Evolutionary conservation across 1,140 invertebrate genomes (phyloP), one percentile per base, ranked within the genome.

Genomic region (Popillia japonica): DNA sequence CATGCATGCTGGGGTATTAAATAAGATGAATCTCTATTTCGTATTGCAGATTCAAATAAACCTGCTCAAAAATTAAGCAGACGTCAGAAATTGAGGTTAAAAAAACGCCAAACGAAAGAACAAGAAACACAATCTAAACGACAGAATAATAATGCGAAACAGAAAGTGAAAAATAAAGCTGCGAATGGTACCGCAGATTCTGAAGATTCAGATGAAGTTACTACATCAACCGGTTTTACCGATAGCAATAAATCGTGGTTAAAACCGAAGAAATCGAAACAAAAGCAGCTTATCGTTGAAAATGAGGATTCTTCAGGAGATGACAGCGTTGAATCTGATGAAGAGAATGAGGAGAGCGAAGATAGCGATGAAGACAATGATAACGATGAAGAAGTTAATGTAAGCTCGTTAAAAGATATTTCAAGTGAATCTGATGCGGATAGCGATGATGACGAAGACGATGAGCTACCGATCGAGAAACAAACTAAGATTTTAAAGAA

Each of bases 401-500:
- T 10, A 48, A 48, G 44, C 3, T 48, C 10, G 44, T 48, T 10
- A 44, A 75, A 40, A 42, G 48, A 68, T 34, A 78, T 61, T 77
- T 17, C 41, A 44, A 41, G 64, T 64, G 68, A 83, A 68, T 78
- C 81, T 75, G 82, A 86, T n/a, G 83, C 80, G 10, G 83, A 83
- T 75, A 79, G 83, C 61, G 87, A 88, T 42, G 85, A 89, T 40
- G 87, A 88, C 74, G 87, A 90, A 78, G 90, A 92, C 77, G 90
- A 92, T 83, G 92, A 94, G 85, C 86, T 96, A 40, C 96, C 96
- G 0, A 95, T 98, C 86, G 96, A 98, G 88, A 95, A 93, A 86
- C 91, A 92, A 79, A 94, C 94, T 77, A 94, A 93, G 79, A 95
- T 93, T 86, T 87, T 98, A 2, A 92, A 92, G 83, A 93, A 93